Evolutionary conservation across 2,797 vertebrate genomes (phyloP).

Genomic region (Gadopsis bispinosus): DNA sequence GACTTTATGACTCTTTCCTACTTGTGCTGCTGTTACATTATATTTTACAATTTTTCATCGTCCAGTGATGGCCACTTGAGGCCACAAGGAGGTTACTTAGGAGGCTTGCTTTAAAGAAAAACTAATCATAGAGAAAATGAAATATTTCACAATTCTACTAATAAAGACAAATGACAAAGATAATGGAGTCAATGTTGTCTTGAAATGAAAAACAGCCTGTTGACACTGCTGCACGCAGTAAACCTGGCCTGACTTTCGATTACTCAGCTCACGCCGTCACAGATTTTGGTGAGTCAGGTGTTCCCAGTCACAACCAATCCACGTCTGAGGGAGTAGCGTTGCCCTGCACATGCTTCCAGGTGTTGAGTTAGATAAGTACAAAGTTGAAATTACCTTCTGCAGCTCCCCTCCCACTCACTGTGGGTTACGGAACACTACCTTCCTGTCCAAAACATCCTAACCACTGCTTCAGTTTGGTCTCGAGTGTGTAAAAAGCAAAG

Average conservation of each 20-base stretch:
- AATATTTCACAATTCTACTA: background rate
- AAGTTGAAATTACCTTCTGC: constrained; percentile 60
- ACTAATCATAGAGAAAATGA: background rate
- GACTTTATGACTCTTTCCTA: background rate
- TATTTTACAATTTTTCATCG: background rate
- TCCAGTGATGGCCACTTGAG: background rate
- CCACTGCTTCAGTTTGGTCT: constrained; percentile 29
- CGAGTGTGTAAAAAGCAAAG: constrained; percentile 27
- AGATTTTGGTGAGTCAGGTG: constrained; percentile 54
- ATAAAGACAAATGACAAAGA: background rate
- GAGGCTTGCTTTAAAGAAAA: background rate
- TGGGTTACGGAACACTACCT: constrained; percentile 30
- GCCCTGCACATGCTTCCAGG: constrained; percentile 58
- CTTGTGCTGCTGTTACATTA: background rate
- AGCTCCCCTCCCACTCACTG: constrained; percentile 4
- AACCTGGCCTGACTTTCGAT: constrained; percentile 20
- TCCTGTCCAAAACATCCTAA: constrained; percentile 33
- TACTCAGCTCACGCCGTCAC: constrained; percentile 15
- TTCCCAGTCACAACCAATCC: constrained; percentile 55
- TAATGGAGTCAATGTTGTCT: background rate
- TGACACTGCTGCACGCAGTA: constrained; percentile 11
- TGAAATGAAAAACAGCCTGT: background rate
- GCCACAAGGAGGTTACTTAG: background rate
- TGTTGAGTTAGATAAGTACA: constrained; percentile 70
- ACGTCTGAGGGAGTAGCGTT: constrained; percentile 33